Conservation (phyloP, 2,797 vertebrate species). For the Dallia pectoralis region DNA sequence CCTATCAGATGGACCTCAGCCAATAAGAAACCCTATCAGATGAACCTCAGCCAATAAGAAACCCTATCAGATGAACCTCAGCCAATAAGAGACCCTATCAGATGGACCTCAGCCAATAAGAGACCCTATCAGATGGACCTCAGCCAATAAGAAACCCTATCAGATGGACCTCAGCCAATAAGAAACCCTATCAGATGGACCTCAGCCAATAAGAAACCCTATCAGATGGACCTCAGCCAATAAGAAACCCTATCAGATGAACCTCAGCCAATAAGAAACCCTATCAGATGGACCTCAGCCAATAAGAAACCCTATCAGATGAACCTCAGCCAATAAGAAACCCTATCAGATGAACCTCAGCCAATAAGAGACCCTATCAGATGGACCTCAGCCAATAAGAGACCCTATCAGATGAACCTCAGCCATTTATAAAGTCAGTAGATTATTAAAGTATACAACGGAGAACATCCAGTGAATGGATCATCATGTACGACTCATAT, state of each 20-base stretch:
- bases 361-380: constrained; percentile 46
- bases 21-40: constrained; percentile 51
- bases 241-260: too few species aligned
- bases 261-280: too few species aligned
- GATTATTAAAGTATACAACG: constrained; percentile 68
- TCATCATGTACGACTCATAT: constrained; percentile 74
- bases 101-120: constrained; percentile 62
- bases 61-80: too few species aligned
- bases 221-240: constrained; percentile 65
- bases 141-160: constrained; percentile 33
- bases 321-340: too few species aligned
- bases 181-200: too few species aligned
- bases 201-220: too few species aligned
- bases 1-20: too few species aligned
- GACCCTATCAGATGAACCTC: constrained; percentile 65
- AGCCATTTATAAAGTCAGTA: too few species aligned
- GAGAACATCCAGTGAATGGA: constrained; percentile 71
- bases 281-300: constrained; percentile 65
- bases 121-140: too few species aligned
- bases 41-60: constrained; percentile 46
- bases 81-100: constrained; percentile 41
- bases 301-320: too few species aligned
- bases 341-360: constrained; percentile 65
- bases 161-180: constrained; percentile 58
- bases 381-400: constrained; percentile 52